Evolutionary conservation across 2,113 vertebrate genomes (phyloP).

Genomic region (Fukomys damarensis): DNA sequence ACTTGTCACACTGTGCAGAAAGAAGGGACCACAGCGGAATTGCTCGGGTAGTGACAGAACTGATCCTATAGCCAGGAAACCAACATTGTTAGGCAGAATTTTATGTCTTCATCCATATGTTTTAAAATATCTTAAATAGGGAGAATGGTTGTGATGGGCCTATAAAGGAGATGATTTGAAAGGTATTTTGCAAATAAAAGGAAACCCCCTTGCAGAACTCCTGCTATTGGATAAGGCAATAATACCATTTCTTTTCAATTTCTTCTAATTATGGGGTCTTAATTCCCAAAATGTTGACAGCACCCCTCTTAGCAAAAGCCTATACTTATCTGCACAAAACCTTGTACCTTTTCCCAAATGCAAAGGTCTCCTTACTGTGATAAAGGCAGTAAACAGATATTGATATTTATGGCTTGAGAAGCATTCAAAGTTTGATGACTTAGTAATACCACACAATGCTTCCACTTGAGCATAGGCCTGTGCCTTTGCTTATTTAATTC

Average conservation of each 20-base stretch:
- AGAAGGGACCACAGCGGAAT: not conserved
- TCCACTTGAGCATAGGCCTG: not conserved
- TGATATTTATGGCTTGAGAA: not conserved
- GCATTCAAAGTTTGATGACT: not conserved
- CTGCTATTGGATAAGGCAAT: not conserved
- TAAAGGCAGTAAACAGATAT: not conserved
- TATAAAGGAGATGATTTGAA: not conserved
- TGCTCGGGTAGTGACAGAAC: not conserved
- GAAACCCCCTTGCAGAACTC: not conserved
- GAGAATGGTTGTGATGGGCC: not conserved
- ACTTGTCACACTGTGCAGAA: not conserved
- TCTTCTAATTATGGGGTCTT: not conserved
- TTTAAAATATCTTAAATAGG: not conserved
- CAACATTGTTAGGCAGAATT: conserved; percentile 1
- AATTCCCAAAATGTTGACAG: not conserved
- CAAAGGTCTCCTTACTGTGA: not conserved
- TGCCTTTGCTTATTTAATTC: not conserved
- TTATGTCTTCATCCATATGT: not conserved
- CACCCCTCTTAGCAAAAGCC: not conserved
- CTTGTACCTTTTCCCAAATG: not conserved
- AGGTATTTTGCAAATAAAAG: conserved; percentile 2
- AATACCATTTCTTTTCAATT: not conserved
- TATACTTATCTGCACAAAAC: not conserved
- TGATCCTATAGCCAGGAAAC: not conserved
- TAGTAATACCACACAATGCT: not conserved